Base-by-base conservation (phyloP, 23 tunicate genomes). In the Trididemnum miniatum region DNA sequence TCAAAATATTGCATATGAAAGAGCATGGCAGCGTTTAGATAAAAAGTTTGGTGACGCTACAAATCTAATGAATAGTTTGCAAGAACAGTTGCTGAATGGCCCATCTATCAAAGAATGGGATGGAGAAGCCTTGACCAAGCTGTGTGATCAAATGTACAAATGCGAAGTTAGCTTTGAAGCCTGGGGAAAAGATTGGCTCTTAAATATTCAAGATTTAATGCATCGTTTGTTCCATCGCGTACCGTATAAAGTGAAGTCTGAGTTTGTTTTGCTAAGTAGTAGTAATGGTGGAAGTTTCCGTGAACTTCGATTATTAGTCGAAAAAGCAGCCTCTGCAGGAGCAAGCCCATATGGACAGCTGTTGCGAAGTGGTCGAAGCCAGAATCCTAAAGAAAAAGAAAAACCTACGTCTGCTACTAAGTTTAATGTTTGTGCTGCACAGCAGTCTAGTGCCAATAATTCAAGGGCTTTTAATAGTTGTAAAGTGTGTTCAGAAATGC, bases 101-200 rank as follows among this genome's bases (percentile, higher is more conserved):
- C 76, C 76, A 31, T 38, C 76, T 7, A 69, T 69, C 9, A 69
- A 69, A 28, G 38, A 69, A 5, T 30, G 37, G 9, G 76, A 69
- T 69, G 18, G 38, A 3, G 15, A 31, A 34, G 76, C 38, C 15
- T 34, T 69, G 20, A 30, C 9, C 15, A 5, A 31, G 20, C 39
- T 69, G 9, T 30, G 76, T 7, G 38, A 69, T 32, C 30, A 31
- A 31, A 69, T 69, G 76, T 69, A 15, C n/a, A 18, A n/a, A n/a
- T 63, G 69, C 69, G 69, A 63, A 24, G 28, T 24, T 18, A 63
- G 69, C 25, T 63, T 63, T 24, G 7, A 63, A 63, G 69, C 24
- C 18, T 63, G 69, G 69, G 69, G 69, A 63, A 63, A 63, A 24
- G 25, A n/a, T 5, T 20, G 69, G 5, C 25, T 63, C 7, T 25